Percentiles rank a stretch among this genome's conserved stretches.
phyloP scores from a whole-genome alignment of 2,888 invertebrate genomes.

The Tachina lurida region DNA sequence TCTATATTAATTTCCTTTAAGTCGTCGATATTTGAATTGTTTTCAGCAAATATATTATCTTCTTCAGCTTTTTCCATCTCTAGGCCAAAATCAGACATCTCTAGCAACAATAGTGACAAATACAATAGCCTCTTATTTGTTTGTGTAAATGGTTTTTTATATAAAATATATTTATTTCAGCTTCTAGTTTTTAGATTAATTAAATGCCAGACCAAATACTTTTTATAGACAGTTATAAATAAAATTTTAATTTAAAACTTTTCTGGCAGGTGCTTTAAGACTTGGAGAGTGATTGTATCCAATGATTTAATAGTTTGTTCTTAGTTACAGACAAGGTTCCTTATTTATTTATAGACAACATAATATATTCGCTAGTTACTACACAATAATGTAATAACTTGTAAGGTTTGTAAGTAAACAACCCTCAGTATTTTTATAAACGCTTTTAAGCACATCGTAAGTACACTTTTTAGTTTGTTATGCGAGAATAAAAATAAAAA shows the following conservation, averaged over 20 bases:
- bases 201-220: not conserved
- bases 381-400: not conserved
- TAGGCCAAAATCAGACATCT: conserved; percentile 22
- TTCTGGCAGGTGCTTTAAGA: not conserved
- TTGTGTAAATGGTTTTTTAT: not conserved
- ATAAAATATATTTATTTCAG: conserved; percentile 21
- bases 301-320: conserved; percentile 42
- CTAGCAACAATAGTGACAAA: not conserved
- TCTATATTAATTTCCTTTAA: not conserved
- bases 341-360: conserved; percentile 46
- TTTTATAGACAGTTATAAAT: not conserved
- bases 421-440: not conserved
- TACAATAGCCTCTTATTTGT: not conserved
- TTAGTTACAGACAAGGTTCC: conserved; percentile 20
- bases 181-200: not conserved
- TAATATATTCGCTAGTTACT: conserved; percentile 24
- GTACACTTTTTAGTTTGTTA: too few species aligned
- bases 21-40: not conserved
- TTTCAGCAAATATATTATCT: not conserved
- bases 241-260: not conserved
- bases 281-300: not conserved
- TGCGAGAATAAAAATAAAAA: too few species aligned
- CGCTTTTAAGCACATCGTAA: too few species aligned
- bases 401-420: conserved; percentile 22
- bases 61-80: not conserved